Percentiles rank a stretch among this genome's conserved stretches.
These are phyloP conservation scores for Anastatus disparis DNA, from an alignment of 1,140 invertebrate genomes.

Conservation along the genomic window DNA sequence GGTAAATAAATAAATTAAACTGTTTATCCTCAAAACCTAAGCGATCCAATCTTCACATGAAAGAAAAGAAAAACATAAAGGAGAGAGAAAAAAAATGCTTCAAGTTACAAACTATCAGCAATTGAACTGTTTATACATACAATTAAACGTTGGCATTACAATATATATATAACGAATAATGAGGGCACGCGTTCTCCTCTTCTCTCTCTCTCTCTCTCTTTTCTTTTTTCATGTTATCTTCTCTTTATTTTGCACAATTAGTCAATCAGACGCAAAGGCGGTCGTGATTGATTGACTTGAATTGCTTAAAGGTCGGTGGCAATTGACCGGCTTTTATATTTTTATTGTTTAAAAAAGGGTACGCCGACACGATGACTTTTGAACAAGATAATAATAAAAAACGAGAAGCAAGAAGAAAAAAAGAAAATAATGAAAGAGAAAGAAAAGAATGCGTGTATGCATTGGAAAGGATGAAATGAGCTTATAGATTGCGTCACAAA, in stretches of 20 bases:
- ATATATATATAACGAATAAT: too few species aligned
- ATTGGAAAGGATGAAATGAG: too few species aligned
- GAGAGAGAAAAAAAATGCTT: too few species aligned
- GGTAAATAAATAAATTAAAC: too few species aligned
- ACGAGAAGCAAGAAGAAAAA: too few species aligned
- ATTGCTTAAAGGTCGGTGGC: slow-evolving; percentile 1
- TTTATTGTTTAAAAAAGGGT: slow-evolving; percentile 20
- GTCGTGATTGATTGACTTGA: slow-evolving; percentile 39
- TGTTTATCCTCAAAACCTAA: too few species aligned
- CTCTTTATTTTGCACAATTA: slow-evolving; percentile 13
- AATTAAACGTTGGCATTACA: slow-evolving; percentile 28
- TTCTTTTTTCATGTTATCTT: too few species aligned
- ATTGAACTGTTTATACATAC: slow-evolving; percentile 32
- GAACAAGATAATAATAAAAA: too few species aligned
- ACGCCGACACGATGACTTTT: too few species aligned
- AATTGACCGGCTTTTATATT: slow-evolving; percentile 11
- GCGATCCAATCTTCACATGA: too few species aligned
- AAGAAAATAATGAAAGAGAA: background rate
- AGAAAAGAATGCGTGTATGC: background rate
- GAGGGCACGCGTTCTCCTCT: background rate
- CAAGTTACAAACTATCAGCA: background rate
- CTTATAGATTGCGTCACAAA: too few species aligned
- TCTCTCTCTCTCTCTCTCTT: too few species aligned
- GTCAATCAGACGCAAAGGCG: slow-evolving; percentile 33
- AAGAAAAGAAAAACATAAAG: background rate